Base-by-base conservation (phyloP, 2,113 vertebrate genomes). In the Dipodomys spectabilis region DNA sequence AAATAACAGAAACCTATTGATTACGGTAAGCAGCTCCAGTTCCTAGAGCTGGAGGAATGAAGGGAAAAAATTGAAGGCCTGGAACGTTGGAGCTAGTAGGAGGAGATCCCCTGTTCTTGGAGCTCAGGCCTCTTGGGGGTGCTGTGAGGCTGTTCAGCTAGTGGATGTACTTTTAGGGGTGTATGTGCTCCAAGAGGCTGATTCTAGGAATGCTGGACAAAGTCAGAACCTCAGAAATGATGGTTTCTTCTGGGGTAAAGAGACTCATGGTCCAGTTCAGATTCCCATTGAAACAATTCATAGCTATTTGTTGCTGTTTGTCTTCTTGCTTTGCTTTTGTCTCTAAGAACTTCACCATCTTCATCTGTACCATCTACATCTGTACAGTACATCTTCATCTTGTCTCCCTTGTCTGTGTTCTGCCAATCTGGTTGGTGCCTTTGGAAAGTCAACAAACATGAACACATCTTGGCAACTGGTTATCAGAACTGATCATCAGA, bases 361-460 rank as follows among this genome's bases (percentile, higher is more conserved):
- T 91, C 35, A 81, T 8, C 10, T 13, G 39, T 39, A 39, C 39
- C 39, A 39, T 39, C 39, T 39, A 39, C 39, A 39, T 39, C 39
- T 39, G 39, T 39, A 39, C 39, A 39, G 5, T 39, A 39, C 5
- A 39, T 39, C 39, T 39, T 39, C 39, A 39, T 39, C 39, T 39
- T 39, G 39, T 6, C 39, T 39, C 6, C 25, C 6, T 53, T 10
- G 12, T 62, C 15, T 92, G 77, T 69, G 10, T 30, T 27, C 1
- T 44, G 39, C 64, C 16, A 13, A 30, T 78, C 64, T 78, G 22
- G 4, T 49, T 45, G 35, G 22, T 12, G 4, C 82, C 20, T 80
- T 79, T 88, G 45, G 44, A 90, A 95, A 87, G n/a, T 45, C 73
- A 79, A 27, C 4, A 72, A 89, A 45, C 28, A 45, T 57, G 72